Percentiles rank a stretch among this genome's conserved stretches.
These are phyloP conservation scores for Onchidella celtica DNA, from an alignment of 2,888 invertebrate genomes.

Conservation along the genomic window DNA sequence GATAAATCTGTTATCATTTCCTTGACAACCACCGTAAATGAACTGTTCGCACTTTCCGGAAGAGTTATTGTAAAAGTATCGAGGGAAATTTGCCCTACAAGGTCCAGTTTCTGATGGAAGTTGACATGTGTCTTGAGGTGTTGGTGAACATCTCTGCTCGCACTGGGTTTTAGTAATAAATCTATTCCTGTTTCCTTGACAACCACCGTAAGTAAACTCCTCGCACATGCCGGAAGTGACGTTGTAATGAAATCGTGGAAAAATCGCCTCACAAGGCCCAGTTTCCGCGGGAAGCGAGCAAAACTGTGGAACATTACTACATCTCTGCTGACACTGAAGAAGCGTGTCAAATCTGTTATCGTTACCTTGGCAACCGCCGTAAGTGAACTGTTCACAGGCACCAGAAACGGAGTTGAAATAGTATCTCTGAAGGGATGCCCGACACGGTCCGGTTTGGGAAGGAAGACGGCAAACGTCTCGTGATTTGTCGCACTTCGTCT, in stretches of 20 bases:
- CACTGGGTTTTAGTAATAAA: constrained; percentile 6
- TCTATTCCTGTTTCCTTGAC: constrained; percentile 37
- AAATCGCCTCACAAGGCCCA: not conserved
- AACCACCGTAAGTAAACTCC: constrained; percentile 24
- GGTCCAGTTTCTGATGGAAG: constrained; percentile 2
- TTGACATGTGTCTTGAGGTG: not conserved
- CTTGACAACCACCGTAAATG: constrained; percentile 27
- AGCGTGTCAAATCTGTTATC: constrained; percentile 87
- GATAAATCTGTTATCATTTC: constrained; percentile 38
- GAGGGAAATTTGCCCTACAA: not conserved
- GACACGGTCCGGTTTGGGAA: constrained; percentile 16
- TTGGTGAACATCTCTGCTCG: not conserved
- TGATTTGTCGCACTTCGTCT: not conserved
- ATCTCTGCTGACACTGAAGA: not conserved
- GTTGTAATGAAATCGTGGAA: constrained; percentile 31
- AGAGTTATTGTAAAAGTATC: constrained; percentile 27
- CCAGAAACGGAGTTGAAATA: constrained; percentile 32
- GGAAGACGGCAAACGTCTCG: not conserved
- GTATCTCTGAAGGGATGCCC: constrained; percentile 4
- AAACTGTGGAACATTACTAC: not conserved
- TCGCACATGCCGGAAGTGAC: constrained; percentile 17
- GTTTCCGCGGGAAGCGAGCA: not conserved
- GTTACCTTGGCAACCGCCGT: constrained; percentile 85
- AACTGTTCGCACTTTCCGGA: constrained; percentile 29
- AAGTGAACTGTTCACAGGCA: constrained; percentile 39